phyloP scores from a whole-genome alignment of 2,888 invertebrate genomes.

The Pristionchus fissidentatus region DNA sequence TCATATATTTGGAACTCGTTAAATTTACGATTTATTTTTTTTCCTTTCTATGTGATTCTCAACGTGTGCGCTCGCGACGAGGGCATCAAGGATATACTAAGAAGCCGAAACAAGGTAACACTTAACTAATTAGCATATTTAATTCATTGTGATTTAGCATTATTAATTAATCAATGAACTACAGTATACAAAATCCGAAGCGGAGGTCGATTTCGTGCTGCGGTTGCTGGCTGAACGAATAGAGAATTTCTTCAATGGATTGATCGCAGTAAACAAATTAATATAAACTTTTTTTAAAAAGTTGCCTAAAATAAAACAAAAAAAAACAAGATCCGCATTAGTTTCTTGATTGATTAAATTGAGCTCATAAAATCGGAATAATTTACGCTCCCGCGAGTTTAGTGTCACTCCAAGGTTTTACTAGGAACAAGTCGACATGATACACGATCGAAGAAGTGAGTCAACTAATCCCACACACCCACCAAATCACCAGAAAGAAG shows the following conservation, averaged over 20 bases:
- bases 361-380: no score
- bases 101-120: conserved; percentile 14
- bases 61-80: conserved; percentile 42
- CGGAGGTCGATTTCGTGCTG: conserved; percentile 52
- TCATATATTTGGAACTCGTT: not conserved
- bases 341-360: no score
- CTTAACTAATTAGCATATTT: not conserved
- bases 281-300: not conserved
- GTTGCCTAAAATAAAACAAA: no score
- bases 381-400: no score
- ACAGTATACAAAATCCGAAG: conserved; percentile 48
- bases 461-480: no score
- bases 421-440: no score
- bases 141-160: not conserved
- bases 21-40: not conserved
- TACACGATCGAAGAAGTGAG: no score
- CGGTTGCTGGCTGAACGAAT: conserved; percentile 50
- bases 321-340: no score
- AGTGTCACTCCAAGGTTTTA: no score
- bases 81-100: conserved; percentile 39
- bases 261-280: conserved; percentile 34
- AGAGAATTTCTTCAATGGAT: conserved; percentile 43
- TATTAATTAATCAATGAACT: not conserved
- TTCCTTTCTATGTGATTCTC: conserved; percentile 21
- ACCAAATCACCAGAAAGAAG: no score